Evolutionary conservation across 2,113 vertebrate genomes (phyloP).

Genomic region (Bagarius yarrelli): DNA sequence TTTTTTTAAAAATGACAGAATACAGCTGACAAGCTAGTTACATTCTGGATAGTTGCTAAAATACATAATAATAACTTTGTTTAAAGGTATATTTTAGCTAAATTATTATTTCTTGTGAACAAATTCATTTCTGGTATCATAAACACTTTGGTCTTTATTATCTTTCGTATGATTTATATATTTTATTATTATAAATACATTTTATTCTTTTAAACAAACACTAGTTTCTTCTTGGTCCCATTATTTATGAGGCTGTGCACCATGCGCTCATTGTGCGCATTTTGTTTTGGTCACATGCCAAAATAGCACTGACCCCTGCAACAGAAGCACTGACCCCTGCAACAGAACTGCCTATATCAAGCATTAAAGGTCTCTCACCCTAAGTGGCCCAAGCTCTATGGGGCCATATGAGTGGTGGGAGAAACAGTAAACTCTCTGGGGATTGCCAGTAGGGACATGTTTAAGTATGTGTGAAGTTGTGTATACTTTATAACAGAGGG

Average conservation of each 20-base stretch:
- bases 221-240: background rate
- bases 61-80: background rate
- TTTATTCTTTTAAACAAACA: background rate
- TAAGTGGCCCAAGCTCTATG: conserved; percentile 38
- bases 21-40: background rate
- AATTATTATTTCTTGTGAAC: background rate
- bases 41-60: background rate
- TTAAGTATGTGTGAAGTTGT: conserved; percentile 22
- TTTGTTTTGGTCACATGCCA: conserved; percentile 38
- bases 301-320: conserved; percentile 38
- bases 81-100: background rate
- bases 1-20: too few relatives aligned
- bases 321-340: conserved; percentile 36
- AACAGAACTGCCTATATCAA: conserved; percentile 12
- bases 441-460: conserved; percentile 29
- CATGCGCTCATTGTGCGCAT: background rate
- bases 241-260: background rate
- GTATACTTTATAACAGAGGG: conserved; percentile 4
- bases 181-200: background rate
- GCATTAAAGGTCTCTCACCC: conserved; percentile 36
- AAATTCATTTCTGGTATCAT: background rate
- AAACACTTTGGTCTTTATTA: background rate
- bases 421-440: conserved; percentile 10
- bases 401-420: conserved; percentile 7
- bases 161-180: too few relatives aligned